Evolutionary conservation across 1,140 invertebrate genomes (phyloP).

Genomic region (Drosophila kepulauana): DNA sequence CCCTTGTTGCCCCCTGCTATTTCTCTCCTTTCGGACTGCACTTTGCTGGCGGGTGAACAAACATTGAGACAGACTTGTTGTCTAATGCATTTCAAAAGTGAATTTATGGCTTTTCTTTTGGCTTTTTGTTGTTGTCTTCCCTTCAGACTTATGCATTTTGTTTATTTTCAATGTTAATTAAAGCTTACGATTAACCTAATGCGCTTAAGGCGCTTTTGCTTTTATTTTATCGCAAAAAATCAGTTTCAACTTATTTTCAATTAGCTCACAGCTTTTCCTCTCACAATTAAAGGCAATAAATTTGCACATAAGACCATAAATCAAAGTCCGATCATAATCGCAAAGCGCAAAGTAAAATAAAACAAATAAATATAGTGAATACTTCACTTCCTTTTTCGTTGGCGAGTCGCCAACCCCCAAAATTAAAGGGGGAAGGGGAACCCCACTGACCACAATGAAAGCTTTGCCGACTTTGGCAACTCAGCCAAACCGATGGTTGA

Average conservation of each 20-base stretch:
- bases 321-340: slow-evolving; percentile 80
- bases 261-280: slow-evolving; percentile 25
- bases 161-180: slow-evolving; percentile 84
- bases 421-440: not conserved
- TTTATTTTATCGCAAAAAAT: slow-evolving; percentile 2
- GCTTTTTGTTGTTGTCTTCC: slow-evolving; percentile 23
- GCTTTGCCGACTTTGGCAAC: slow-evolving; percentile 30
- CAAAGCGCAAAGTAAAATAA: slow-evolving; percentile 37
- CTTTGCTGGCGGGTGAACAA: slow-evolving; percentile 60
- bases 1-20: not conserved
- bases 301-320: slow-evolving; percentile 70
- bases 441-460: slow-evolving; percentile 39
- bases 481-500: slow-evolving; percentile 14
- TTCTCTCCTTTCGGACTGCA: slow-evolving; percentile 23
- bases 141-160: slow-evolving; percentile 48
- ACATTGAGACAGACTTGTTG: slow-evolving; percentile 38
- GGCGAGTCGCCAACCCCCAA: slow-evolving; percentile 18
- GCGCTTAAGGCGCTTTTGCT: slow-evolving; percentile 5
- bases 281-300: slow-evolving; percentile 78
- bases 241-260: slow-evolving; percentile 31
- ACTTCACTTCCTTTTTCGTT: slow-evolving; percentile 35
- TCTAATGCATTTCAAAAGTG: slow-evolving; percentile 81
- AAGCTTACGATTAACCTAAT: slow-evolving; percentile 68
- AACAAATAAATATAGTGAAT: slow-evolving; percentile 42
- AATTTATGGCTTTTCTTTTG: slow-evolving; percentile 82